Evolutionary conservation across 2,113 vertebrate genomes (phyloP), one percentile per base, ranked within the genome.

Genomic region (Ictalurus punctatus): DNA sequence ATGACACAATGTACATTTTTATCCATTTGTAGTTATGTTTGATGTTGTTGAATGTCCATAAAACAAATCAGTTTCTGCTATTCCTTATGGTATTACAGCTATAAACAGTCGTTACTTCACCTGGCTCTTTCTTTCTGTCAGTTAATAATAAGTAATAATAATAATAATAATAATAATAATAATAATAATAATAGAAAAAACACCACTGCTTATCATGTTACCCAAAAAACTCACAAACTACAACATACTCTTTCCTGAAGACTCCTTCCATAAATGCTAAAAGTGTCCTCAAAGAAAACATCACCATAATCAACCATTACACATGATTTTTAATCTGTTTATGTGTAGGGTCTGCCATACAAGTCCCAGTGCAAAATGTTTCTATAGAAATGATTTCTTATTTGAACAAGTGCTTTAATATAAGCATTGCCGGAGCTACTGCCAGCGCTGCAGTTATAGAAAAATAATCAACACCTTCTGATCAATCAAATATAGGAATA

Each of bases 231-330:
- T 21, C 6, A 74, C 6, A 40, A 10, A 9, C 2, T 44, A 2
- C 37, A 37, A 73, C 14, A 40, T 40, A 12, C 65, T 30, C 17
- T 21, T 6, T 74, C 34, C 19, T 23, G 17, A 40, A 40, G 37
- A 44, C 73, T 76, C 73, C 74, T 78, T 78, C 44, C 74, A 78
- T 78, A 27, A 52, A 52, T 78, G 74, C 74, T 25, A 78, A 25
- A 48, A 0, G 0, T 37, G 37, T 76, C 37, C 37, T 76, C 21
- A 23, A 76, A 76, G 37, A 76, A 76, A 76, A 44, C 73, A 76
- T 23, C 73, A 76, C 71, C 71, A 40, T 21, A 74, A 74, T 74
- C 17, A 74, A 21, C 0, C 0, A 74, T 13, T 25, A 74, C 7
- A 73, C 30, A 73, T 37, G 4, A 73, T 34, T 37, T 37, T 73